phyloP scores from a whole-genome alignment of 2,797 vertebrate species.

The Eleutherodactylus coqui region DNA sequence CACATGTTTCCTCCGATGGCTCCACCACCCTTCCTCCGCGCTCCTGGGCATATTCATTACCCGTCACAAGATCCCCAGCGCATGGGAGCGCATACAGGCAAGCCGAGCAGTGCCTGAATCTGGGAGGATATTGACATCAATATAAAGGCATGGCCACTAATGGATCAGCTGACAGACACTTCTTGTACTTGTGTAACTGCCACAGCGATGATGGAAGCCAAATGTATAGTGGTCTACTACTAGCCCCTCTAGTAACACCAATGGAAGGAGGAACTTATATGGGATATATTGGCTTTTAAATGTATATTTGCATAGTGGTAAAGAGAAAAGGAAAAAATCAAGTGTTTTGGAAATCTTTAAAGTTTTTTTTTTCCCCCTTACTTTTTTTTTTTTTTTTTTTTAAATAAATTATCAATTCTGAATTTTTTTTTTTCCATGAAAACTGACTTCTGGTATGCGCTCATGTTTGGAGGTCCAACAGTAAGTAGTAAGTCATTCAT shows the following conservation, averaged over 20 bases:
- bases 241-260: background rate
- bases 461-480: too few species aligned
- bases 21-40: slow-evolving; percentile 93
- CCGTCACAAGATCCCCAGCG: slow-evolving; percentile 98
- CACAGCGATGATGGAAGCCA: background rate
- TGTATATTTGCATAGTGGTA: background rate
- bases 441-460: background rate
- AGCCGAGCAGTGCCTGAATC: slow-evolving; percentile 80
- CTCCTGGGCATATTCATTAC: slow-evolving; percentile 96
- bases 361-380: too few species aligned
- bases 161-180: background rate
- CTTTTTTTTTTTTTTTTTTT: background rate
- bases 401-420: slow-evolving; percentile 22
- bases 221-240: slow-evolving; percentile 4
- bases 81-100: slow-evolving; percentile 94
- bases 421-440: background rate
- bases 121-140: background rate
- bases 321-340: background rate
- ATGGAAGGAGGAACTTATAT: background rate
- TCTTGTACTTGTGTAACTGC: background rate
- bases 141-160: background rate
- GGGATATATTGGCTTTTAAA: slow-evolving; percentile 13
- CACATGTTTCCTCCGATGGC: slow-evolving; percentile 94
- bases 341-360: background rate
- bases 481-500: too few species aligned